Evolutionary conservation across 2,113 vertebrate genomes (phyloP).

Genomic region (Xenopus tropicalis): UCB_Xtro_10.0 CM004449.2:85238001-85238500

Average conservation of each 20-base stretch:
- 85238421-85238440: conserved; percentile 52
- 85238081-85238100: background rate
- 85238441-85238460: conserved; percentile 57
- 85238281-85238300: conserved; percentile 49
- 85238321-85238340: conserved; percentile 50
- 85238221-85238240: too few species aligned
- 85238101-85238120: background rate
- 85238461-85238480: conserved; percentile 48
- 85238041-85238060: conserved; percentile 43
- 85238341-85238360: conserved; percentile 45
- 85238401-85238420: conserved; percentile 51
- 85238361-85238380: conserved; percentile 49
- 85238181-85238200: too few species aligned
- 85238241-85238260: too few species aligned
- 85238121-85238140: too few species aligned
- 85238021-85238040: conserved; percentile 60
- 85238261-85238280: too few species aligned
- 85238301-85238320: conserved; percentile 52
- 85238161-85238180: too few species aligned
- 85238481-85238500: conserved; percentile 46
- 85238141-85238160: too few species aligned
- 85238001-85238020: conserved; percentile 50
- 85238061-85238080: background rate
- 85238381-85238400: conserved; percentile 50
- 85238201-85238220: too few species aligned